phyloP scores from a whole-genome alignment of 2,113 vertebrate genomes.

The Beaufortia kweichowensis region DNA sequence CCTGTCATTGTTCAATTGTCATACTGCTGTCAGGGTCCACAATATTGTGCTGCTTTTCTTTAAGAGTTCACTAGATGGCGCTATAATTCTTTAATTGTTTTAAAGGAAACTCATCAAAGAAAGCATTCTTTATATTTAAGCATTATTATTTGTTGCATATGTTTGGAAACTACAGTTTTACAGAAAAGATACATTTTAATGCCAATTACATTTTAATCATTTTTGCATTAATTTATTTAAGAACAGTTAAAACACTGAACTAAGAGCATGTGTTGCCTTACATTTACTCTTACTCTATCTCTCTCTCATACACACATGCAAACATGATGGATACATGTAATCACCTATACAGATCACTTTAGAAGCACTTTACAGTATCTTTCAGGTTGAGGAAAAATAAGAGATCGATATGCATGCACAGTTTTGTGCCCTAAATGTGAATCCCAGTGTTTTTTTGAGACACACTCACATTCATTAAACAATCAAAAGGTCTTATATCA shows the following conservation, averaged over 20 bases:
- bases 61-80: conserved; percentile 71
- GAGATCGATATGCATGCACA: conserved; percentile 66
- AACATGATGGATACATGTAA: conserved; percentile 17
- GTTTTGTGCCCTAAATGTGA: conserved; percentile 62
- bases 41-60: background rate
- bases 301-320: conserved; percentile 14
- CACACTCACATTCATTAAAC: conserved; percentile 16
- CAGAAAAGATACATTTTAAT: too few species aligned
- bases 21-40: background rate
- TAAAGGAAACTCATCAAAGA: background rate
- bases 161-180: too few species aligned
- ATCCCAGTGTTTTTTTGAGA: conserved; percentile 11
- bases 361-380: conserved; percentile 48
- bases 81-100: conserved; percentile 67
- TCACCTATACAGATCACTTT: conserved; percentile 33
- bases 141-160: too few species aligned
- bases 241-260: too few species aligned
- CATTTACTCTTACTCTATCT: background rate
- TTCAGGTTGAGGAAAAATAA: conserved; percentile 65
- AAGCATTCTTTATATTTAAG: too few species aligned
- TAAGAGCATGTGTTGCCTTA: too few species aligned
- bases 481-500: conserved; percentile 22
- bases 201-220: too few species aligned
- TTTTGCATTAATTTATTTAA: too few species aligned
- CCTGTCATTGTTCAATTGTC: background rate